Conservation (phyloP, 2,113 vertebrate species). For the Aviceda subcristata region DNA sequence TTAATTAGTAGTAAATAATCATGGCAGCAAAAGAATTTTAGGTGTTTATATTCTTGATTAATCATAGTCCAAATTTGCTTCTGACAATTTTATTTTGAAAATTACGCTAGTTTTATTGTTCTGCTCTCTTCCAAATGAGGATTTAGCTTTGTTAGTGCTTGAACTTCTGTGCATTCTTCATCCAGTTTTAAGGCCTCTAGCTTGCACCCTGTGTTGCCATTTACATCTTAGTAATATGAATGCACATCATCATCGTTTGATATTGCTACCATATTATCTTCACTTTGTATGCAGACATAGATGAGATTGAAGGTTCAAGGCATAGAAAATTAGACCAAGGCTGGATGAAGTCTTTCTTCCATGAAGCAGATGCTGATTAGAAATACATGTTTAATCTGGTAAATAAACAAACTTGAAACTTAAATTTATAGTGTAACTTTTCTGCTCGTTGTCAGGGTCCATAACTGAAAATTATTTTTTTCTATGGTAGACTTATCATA, state of each 20-base stretch:
- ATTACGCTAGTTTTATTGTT: not conserved
- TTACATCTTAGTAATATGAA: not conserved
- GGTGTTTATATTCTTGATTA: slow-evolving; percentile 25
- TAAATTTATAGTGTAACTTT: not conserved
- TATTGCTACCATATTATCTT: not conserved
- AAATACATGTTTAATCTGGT: not conserved
- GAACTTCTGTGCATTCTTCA: not conserved
- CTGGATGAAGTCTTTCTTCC: not conserved
- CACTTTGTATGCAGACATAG: not conserved
- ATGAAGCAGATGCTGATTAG: not conserved
- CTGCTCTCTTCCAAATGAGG: not conserved
- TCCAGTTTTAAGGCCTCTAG: not conserved
- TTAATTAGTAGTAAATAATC: slow-evolving; percentile 63
- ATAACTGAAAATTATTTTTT: not conserved
- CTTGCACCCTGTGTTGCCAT: not conserved
- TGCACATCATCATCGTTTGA: not conserved
- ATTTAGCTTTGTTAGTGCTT: not conserved
- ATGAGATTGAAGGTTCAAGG: not conserved
- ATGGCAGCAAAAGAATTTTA: slow-evolving; percentile 40
- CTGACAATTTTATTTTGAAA: not conserved
- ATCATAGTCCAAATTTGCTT: not conserved
- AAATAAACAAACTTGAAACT: not conserved
- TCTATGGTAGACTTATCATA: not conserved
- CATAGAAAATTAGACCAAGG: not conserved
- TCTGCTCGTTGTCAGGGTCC: not conserved